Evolutionary conservation across 2,113 vertebrate genomes (phyloP), one percentile per base, ranked within the genome.

Genomic region (Ammodytes dubius): DNA sequence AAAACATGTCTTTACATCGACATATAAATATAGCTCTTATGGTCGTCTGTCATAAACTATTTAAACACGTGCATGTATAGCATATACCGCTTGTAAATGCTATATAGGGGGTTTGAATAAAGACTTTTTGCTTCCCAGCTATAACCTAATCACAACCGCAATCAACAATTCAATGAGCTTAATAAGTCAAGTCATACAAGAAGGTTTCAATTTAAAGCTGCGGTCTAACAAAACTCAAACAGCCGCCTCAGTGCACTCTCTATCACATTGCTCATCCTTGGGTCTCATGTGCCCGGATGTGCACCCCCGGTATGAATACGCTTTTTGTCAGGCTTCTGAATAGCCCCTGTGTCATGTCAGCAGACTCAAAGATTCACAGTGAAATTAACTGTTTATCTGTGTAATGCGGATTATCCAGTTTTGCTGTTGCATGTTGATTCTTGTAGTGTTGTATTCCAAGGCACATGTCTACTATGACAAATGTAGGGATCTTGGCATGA

Each of bases 301-400:
- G 66, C 74, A 71, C 70, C 70, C 79, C 47, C 68, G 80, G 83
- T 60, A 86, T 92, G 83, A 93, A 94, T 89, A 84, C 69, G 89
- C 87, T 91, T 89, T 27, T 92, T 93, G 91, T 94, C 39, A 56
- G 69, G 27, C 35, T 37, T 39, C 70, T 94, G 90, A 94, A 93
- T 89, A 70, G 67, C 45, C 43, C 58, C 88, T 91, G 88, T 94
- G 88, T 89, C 72, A 52, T 77, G 58, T 91, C 83, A 81, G 84
- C 85, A 83, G 88, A 87, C 86, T 75, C 54, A 37, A 56, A 70
- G 43, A 49, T 71, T 72, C 42, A 35, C 19, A 1, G 19, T 72
- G 57, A 77, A 71, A 58, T 77, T 58, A 45, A 4, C 42, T 43
- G 11, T 50, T 5, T 64, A 70, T 72, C 46, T 70, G 19, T 45